These are phyloP conservation scores for Dichetophora obliterata DNA, from an alignment of 2,888 invertebrate species.

Conservation along the genomic window DNA sequence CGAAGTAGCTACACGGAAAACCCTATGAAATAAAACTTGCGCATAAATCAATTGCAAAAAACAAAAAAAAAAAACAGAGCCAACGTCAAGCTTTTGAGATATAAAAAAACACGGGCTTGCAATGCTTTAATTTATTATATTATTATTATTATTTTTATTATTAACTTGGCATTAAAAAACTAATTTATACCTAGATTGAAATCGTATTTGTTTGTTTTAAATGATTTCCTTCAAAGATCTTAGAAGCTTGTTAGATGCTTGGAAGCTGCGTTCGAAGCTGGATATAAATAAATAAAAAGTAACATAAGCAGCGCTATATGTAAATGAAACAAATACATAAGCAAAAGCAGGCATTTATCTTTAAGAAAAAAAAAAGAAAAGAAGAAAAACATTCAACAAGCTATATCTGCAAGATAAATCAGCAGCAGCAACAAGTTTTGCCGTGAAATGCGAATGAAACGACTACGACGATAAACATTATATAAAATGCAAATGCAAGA, in stretches of 20 bases:
- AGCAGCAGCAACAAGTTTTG: slow-evolving; percentile 10
- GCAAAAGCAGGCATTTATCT: neutral
- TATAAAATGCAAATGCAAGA: neutral
- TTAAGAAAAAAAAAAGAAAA: neutral
- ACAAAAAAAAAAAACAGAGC: neutral
- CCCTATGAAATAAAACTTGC: neutral
- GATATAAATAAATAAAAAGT: neutral
- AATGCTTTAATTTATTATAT: neutral
- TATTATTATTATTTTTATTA: neutral
- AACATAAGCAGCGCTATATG: neutral
- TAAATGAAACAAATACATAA: neutral
- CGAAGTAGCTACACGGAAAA: neutral
- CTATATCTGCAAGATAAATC: slow-evolving; percentile 26
- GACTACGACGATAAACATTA: neutral
- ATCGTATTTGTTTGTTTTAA: neutral
- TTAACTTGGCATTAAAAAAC: neutral
- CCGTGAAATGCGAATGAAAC: neutral
- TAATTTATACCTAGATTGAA: slow-evolving; percentile 10
- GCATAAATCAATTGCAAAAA: slow-evolving; percentile 8
- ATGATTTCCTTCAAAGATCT: neutral
- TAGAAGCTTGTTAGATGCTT: neutral
- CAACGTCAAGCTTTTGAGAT: neutral
- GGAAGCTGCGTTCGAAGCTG: neutral
- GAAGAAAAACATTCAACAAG: slow-evolving; percentile 11
- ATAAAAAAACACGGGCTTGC: neutral